Conservation (phyloP, 2,888 invertebrate genomes). For the Spialia ferax region DNA sequence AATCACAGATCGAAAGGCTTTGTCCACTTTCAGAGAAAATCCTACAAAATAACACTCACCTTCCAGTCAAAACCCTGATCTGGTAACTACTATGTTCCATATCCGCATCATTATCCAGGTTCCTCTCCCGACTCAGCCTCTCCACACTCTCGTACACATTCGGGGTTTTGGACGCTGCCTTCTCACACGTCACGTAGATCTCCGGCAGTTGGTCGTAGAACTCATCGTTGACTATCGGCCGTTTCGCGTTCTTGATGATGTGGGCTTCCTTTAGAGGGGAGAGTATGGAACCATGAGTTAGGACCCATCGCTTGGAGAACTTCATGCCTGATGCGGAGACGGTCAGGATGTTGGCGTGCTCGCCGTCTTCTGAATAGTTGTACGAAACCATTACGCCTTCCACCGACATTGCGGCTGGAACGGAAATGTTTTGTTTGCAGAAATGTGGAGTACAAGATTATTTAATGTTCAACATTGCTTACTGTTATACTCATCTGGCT, state of each 20-base stretch:
- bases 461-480: too few species aligned
- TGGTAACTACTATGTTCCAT: slow-evolving; percentile 77
- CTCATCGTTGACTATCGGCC: slow-evolving; percentile 72
- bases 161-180: slow-evolving; percentile 54
- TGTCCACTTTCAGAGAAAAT: too few species aligned
- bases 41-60: slow-evolving; percentile 59
- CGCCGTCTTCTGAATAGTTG: slow-evolving; percentile 73
- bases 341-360: slow-evolving; percentile 77
- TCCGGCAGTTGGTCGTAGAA: slow-evolving; percentile 78
- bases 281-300: slow-evolving; percentile 83
- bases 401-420: slow-evolving; percentile 66
- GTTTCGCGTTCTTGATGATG: slow-evolving; percentile 67
- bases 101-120: slow-evolving; percentile 56
- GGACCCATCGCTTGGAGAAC: slow-evolving; percentile 82
- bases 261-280: slow-evolving; percentile 76
- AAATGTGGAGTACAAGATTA: too few species aligned
- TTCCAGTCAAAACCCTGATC: slow-evolving; percentile 74
- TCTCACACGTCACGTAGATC: slow-evolving; percentile 78
- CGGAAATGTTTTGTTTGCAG: not conserved
- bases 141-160: slow-evolving; percentile 68
- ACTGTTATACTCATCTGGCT: too few species aligned
- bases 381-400: slow-evolving; percentile 83
- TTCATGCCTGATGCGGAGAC: slow-evolving; percentile 83
- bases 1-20: too few species aligned
- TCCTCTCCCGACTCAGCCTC: slow-evolving; percentile 67